phyloP scores from a whole-genome alignment of 2,888 invertebrate genomes.

The Synanthedon myopaeformis region DNA sequence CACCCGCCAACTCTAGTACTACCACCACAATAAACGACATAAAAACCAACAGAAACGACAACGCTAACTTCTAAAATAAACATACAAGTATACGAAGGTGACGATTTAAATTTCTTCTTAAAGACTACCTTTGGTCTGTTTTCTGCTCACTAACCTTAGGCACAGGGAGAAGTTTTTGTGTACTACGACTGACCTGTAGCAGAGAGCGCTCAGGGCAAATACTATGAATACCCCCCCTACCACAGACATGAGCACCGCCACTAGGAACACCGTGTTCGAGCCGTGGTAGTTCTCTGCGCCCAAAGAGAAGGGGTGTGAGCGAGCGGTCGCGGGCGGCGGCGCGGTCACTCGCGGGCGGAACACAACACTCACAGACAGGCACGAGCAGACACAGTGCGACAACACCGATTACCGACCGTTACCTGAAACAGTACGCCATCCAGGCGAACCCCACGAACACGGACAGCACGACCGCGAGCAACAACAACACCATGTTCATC shows the following conservation, averaged over 20 bases:
- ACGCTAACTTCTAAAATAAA: constrained; percentile 69
- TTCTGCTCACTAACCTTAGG: constrained; percentile 98
- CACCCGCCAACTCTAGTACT: constrained; percentile 63
- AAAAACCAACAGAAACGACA: constrained; percentile 65
- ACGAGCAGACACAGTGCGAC: constrained; percentile 59
- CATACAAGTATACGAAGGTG: constrained; percentile 71
- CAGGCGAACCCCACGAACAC: constrained; percentile 97
- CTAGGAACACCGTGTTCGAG: constrained; percentile 97
- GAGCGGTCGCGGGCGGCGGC: constrained; percentile 10
- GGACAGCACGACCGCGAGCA: constrained; percentile 91
- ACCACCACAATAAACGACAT: constrained; percentile 66
- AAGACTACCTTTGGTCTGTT: constrained; percentile 79
- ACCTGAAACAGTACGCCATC: constrained; percentile 97
- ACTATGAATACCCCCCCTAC: constrained; percentile 99
- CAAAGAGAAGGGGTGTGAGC: constrained; percentile 43
- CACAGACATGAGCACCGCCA: constrained; percentile 97
- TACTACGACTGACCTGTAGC: constrained; percentile 99
- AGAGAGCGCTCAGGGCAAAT: constrained; percentile 98
- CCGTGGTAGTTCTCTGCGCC: constrained; percentile 95
- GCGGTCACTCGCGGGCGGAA: constrained; percentile 28
- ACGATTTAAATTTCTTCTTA: constrained; percentile 70
- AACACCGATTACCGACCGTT: constrained; percentile 65
- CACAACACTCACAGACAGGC: constrained; percentile 46
- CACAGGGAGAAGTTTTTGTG: constrained; percentile 98
- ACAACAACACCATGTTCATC: constrained; percentile 90